Conservation (phyloP, 2,888 invertebrate species). For the Laothoe populi region DNA sequence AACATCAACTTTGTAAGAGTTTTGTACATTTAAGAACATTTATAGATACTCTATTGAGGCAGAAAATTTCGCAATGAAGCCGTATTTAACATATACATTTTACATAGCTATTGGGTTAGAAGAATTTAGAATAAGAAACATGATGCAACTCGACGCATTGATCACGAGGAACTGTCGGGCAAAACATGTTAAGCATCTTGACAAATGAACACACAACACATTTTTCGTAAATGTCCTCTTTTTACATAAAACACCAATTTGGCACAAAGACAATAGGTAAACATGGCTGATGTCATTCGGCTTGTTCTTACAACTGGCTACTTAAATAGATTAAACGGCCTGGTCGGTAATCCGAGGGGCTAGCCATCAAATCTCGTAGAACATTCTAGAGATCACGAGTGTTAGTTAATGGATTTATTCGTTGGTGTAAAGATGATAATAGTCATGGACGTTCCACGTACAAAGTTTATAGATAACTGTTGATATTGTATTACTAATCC, state of each 20-base stretch:
- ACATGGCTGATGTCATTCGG: slow-evolving; percentile 1
- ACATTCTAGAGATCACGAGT: not conserved
- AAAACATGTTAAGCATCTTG: not conserved
- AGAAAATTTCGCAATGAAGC: no score
- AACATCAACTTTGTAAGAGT: no score
- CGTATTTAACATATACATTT: no score
- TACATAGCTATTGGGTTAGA: no score
- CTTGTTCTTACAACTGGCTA: slow-evolving; percentile 12
- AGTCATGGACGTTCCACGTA: not conserved
- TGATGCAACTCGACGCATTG: no score
- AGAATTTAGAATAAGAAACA: no score
- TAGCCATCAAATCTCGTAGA: not conserved
- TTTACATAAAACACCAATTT: slow-evolving; percentile 9
- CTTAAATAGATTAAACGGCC: slow-evolving; percentile 18
- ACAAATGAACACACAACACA: not conserved
- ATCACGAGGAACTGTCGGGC: not conserved
- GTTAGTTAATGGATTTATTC: slow-evolving; percentile 7
- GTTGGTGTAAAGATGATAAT: not conserved
- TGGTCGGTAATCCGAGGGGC: slow-evolving; percentile 4
- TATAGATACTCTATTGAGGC: no score
- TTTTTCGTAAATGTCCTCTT: not conserved
- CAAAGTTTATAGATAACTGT: no score
- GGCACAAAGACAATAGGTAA: slow-evolving; percentile 9
- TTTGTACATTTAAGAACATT: no score
- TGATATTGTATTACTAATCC: no score